Evolutionary conservation across 2,113 vertebrate genomes (phyloP).

Genomic region (Pogona vitticeps): DNA sequence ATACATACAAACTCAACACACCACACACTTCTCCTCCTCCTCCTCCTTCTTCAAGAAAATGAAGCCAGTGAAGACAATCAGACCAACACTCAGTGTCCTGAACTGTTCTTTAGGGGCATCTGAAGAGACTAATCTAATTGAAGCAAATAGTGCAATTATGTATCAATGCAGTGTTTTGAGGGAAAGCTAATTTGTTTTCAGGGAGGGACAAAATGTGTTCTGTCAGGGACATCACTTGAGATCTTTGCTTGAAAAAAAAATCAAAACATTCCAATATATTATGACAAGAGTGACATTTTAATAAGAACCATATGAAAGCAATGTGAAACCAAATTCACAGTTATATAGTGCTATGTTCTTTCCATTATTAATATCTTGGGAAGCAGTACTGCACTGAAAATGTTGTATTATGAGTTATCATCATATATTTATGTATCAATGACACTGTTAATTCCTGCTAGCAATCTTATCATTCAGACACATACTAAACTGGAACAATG

Average conservation of each 20-base stretch:
- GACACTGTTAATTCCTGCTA: neutral
- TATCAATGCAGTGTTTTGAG: neutral
- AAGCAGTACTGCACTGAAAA: neutral
- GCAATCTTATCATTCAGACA: neutral
- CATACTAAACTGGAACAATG: neutral
- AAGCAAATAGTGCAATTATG: neutral
- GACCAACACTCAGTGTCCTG: neutral
- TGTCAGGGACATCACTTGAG: neutral
- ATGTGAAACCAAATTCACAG: neutral
- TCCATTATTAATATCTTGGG: neutral
- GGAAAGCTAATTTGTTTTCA: neutral
- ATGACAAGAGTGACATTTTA: neutral
- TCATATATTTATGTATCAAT: neutral
- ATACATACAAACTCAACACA: neutral
- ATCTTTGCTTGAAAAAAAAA: neutral
- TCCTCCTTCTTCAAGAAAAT: neutral
- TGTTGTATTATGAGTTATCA: neutral
- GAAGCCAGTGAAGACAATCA: neutral
- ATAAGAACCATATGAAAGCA: neutral
- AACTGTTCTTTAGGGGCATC: neutral
- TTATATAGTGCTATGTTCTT: neutral
- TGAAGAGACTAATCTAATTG: neutral
- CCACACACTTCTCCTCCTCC: neutral
- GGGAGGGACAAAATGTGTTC: neutral
- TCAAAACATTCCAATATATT: neutral